Evolutionary conservation across 2,888 invertebrate species (phyloP), one percentile per base, ranked within the genome.

Genomic region (Acleris literana): DNA sequence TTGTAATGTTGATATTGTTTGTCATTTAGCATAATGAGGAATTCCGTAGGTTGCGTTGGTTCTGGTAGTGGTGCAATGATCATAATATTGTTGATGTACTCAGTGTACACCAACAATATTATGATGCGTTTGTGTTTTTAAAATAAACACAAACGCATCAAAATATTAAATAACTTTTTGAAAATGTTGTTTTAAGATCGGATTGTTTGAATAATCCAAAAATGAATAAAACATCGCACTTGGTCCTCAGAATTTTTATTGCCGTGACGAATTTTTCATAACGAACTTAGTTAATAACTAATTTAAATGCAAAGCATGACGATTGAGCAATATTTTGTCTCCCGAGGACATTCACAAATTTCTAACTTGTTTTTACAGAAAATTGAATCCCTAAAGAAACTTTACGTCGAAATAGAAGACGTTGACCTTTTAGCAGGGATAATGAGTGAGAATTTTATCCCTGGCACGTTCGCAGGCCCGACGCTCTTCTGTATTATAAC

Each of bases 401-500:
- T 88, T 0, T 88, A 89, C 70, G 71, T 81, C 2, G 70, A 80
- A 17, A 78, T 88, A 2, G 83, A 86, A 11, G 88, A 89, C 44
- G 78, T 89, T 7, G 88, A 90, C 56, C 69, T 90, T 3, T 69
- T 88, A 2, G 86, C 86, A 2, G 89, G 89, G 13, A 78, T 90
- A 17, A 81, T 85, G 74, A 80, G 82, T 63, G 88, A 89, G 70
- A 84, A 78, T 13, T 62, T 76, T 13, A 75, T 90, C 11, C 79
- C 79, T 39, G 84, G 81, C 3, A 77, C 82, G 3, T 76, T 73
- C 53, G 83, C 85, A 0, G 87, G 86, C 0, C 87, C 87, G 0
- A 87, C 85, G 0, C 70, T 88, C 22, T 88, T 85, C 68, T 89
- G 88, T 69, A 86, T 89, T 58, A 85, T 90, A 69, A 72, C 79